Evolutionary conservation across 2,888 invertebrate species (phyloP), one percentile per base, ranked within the genome.

Genomic region (Mechanitis mazaeus): DNA sequence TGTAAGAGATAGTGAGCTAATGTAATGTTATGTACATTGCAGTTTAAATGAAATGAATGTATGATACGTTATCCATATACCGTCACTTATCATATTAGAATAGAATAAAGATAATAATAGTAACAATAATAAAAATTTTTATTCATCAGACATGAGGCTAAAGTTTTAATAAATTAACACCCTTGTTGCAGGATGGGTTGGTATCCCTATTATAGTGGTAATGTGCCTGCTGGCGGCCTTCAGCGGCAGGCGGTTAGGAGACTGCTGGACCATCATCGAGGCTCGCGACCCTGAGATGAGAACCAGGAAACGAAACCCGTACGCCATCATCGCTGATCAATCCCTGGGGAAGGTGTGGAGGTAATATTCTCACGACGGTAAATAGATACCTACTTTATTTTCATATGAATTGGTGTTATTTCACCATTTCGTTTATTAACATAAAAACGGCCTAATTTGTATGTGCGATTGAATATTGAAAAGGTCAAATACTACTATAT

Each of bases 231-330:
- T 92, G 57, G 93, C 94, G 0, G 93, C 92, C 1, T 94, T 92
- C 82, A 92, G 93, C 56, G 94, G 94, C n/a, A 91, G 92, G 64
- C 84, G 92, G 42, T 85, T 95, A 4, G 94, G 93, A 0, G 90
- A 91, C 67, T 93, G 94, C 78, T 95, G 94, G 94, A 85, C 92
- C 47, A 93, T 94, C 56, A 76, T 94, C 38, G 93, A 94, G 76
- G 92, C 92, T 58, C 82, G 94, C 0, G 92, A 92, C 73, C 92
- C 93, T 0, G 91, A 93, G 69, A 92, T 92, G 81, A 82, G 92
- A 69, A 86, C 78, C 55, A 83, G 88, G 47, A 91, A 92, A 65
- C 83, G 94, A 60, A 93, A 93, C 75, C 94, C 94, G 0, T 95
- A 94, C 74, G 91, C 94, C 5, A 92, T 93, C 56, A 94, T 95